A percentile compares a stretch with the other conserved stretches of the same genome.
These are phyloP conservation scores for Euura saliciscinereae DNA, from an alignment of 1,140 invertebrate species.

Conservation along the genomic window DNA sequence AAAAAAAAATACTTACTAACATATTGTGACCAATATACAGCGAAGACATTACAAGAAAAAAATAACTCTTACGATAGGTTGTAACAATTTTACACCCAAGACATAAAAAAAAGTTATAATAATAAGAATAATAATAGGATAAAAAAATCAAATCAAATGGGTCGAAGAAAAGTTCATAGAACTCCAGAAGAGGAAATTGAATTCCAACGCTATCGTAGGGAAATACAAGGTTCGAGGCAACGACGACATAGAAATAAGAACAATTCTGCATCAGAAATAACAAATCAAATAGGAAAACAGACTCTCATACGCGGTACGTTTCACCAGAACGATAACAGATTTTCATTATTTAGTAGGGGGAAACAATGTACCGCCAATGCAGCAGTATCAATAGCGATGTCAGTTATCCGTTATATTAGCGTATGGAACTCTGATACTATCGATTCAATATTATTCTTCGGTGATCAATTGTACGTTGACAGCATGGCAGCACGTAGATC, in stretches of 20 bases:
- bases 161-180: neutral
- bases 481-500: neutral
- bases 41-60: too few relatives aligned
- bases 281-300: neutral
- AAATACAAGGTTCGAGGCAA: neutral
- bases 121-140: too few relatives aligned
- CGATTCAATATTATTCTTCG: constrained; percentile 5
- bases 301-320: neutral
- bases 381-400: neutral
- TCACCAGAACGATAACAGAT: too few relatives aligned
- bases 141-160: neutral
- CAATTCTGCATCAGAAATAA: neutral
- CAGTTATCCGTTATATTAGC: neutral
- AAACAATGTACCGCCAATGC: constrained; percentile 15
- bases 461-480: constrained; percentile 14
- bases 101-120: neutral
- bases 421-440: constrained; percentile 8
- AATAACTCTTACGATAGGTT: neutral
- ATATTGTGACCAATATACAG: too few relatives aligned
- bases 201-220: neutral
- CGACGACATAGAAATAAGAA: too few relatives aligned
- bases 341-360: neutral
- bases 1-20: too few relatives aligned
- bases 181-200: neutral
- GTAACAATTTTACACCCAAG: neutral